Conservation (phyloP, 2,797 vertebrate species). For the Stomatorhinus walkeri region DNA sequence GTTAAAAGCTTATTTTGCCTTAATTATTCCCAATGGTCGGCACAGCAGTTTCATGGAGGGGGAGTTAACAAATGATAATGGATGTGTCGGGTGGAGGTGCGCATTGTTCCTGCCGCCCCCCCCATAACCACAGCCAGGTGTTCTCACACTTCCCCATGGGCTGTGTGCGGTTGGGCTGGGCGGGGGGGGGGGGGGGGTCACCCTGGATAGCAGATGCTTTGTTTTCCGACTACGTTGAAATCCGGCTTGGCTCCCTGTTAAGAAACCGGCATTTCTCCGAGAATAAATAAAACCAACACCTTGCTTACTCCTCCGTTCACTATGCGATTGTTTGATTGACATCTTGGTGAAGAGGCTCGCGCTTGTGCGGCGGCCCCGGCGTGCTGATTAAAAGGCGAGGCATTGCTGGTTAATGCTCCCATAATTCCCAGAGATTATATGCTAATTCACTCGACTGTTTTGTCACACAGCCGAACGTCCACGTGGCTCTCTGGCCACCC, state of each 20-base stretch:
- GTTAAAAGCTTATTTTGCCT: slow-evolving; percentile 65
- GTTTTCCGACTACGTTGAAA: background rate
- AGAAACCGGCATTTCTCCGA: background rate
- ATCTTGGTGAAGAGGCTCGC: background rate
- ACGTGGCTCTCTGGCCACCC: slow-evolving; percentile 50
- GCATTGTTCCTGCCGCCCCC: slow-evolving; percentile 59
- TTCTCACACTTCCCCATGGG: slow-evolving; percentile 46
- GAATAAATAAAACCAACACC: background rate
- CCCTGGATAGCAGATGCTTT: background rate
- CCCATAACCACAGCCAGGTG: slow-evolving; percentile 52
- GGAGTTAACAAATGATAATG: slow-evolving; percentile 65
- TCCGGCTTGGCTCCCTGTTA: background rate
- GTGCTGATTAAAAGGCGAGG: slow-evolving; percentile 28
- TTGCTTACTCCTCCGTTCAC: background rate
- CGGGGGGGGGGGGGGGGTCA: background rate
- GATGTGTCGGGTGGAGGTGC: slow-evolving; percentile 55
- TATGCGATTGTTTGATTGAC: background rate
- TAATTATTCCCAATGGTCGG: slow-evolving; percentile 62
- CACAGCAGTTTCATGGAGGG: slow-evolving; percentile 49
- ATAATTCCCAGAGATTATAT: slow-evolving; percentile 64
- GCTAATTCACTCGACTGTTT: slow-evolving; percentile 59
- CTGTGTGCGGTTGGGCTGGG: slow-evolving; percentile 37
- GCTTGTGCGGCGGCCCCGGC: background rate
- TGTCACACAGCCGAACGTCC: slow-evolving; percentile 58
- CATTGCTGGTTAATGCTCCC: slow-evolving; percentile 53